These are phyloP conservation scores for Morpho achilles DNA, from an alignment of 2,888 invertebrate species.

Conservation along the genomic window DNA sequence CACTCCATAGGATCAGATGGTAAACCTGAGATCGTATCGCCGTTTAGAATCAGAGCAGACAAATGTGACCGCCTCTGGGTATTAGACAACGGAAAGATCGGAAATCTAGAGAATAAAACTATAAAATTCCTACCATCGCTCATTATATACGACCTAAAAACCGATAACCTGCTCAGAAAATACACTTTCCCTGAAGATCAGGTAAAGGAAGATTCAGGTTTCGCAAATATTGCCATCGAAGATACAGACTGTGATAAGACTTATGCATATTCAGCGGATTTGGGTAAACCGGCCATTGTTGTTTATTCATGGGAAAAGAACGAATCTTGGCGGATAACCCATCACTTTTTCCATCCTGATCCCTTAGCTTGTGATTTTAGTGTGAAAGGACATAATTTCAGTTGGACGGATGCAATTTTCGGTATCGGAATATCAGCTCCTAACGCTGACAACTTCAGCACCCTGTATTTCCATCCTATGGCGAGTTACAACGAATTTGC, in stretches of 20 bases:
- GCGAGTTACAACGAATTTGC: slow-evolving; percentile 87
- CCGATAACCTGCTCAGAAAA: slow-evolving; percentile 83
- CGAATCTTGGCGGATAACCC: slow-evolving; percentile 86
- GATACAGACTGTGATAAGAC: slow-evolving; percentile 85
- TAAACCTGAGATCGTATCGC: slow-evolving; percentile 84
- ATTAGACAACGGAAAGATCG: slow-evolving; percentile 84
- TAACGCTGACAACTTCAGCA: slow-evolving; percentile 82
- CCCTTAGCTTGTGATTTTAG: slow-evolving; percentile 86
- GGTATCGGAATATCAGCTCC: slow-evolving; percentile 85
- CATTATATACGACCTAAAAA: slow-evolving; percentile 85
- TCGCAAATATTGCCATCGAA: slow-evolving; percentile 88
- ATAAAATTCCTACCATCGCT: slow-evolving; percentile 80
- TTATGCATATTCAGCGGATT: slow-evolving; percentile 85
- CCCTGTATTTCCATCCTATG: slow-evolving; percentile 89
- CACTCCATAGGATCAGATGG: slow-evolving; percentile 78
- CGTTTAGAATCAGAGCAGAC: slow-evolving; percentile 86
- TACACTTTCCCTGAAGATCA: slow-evolving; percentile 82
- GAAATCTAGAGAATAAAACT: slow-evolving; percentile 72
- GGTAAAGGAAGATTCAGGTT: slow-evolving; percentile 82
- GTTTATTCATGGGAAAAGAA: slow-evolving; percentile 87
- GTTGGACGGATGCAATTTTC: slow-evolving; percentile 88
- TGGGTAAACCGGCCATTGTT: slow-evolving; percentile 83
- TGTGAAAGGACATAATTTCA: slow-evolving; percentile 84
- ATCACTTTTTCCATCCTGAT: slow-evolving; percentile 85
- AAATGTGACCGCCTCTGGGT: slow-evolving; percentile 89